A percentile compares a stretch with the other conserved stretches of the same genome.
Evolutionary conservation across 2,797 vertebrate species (phyloP).

Genomic region (Phylloscopus collybita): DNA sequence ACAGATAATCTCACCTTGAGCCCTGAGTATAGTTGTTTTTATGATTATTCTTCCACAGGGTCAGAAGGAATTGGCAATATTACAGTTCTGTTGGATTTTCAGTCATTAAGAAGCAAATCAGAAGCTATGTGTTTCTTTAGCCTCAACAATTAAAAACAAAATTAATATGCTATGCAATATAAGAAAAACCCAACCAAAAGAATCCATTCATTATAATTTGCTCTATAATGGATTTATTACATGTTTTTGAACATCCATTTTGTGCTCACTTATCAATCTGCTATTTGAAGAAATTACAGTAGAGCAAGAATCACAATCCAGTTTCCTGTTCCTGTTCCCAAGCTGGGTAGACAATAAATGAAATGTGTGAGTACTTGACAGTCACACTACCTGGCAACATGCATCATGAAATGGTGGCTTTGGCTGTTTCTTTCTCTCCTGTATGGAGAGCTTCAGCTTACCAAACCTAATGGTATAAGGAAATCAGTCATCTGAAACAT

Average conservation of each 20-base stretch:
- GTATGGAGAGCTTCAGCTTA: not conserved
- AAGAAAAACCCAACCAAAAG: not conserved
- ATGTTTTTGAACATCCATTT: not conserved
- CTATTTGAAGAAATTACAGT: not conserved
- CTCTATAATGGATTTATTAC: not conserved
- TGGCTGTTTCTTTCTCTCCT: not conserved
- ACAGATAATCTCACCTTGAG: conserved; percentile 31
- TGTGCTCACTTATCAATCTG: not conserved
- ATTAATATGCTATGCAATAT: not conserved
- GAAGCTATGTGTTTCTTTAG: not conserved
- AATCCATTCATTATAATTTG: not conserved
- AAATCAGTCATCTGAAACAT: not conserved
- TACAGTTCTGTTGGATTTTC: not conserved
- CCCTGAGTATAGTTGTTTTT: conserved; percentile 9
- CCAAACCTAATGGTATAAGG: not conserved
- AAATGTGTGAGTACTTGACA: not conserved
- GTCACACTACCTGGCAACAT: not conserved
- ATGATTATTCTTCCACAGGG: conserved; percentile 6
- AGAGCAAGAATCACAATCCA: not conserved
- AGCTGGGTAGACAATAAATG: not conserved
- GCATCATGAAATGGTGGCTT: not conserved
- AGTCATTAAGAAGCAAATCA: not conserved
- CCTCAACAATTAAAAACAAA: not conserved
- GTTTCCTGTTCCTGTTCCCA: not conserved
- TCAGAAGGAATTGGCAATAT: not conserved